Evolutionary conservation across 64 coral and sea anemone genomes (phyloP), one percentile per base, ranked within the genome.

Genomic region (Catalaphyllia jardinei): DNA sequence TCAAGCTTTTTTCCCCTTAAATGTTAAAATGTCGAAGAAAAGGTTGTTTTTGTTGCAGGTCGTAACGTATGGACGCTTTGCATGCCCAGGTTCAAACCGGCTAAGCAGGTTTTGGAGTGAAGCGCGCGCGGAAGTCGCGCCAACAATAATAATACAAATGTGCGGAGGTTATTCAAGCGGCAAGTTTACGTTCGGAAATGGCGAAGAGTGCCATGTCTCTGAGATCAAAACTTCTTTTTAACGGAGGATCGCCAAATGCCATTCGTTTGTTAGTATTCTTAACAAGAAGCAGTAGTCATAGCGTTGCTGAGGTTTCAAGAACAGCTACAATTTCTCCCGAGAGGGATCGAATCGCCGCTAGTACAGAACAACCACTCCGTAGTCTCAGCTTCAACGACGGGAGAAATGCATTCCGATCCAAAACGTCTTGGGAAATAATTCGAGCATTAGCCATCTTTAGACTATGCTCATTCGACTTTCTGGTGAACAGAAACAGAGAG

Each of bases 401-500:
- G 3, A 88, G 62, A 62, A 83, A 83, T 85, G 85, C 97, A 10
- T 99, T 90, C 77, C 76, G 79, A 71, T 93, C 93, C 16, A 99
- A 99, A 94, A 99, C 97, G 22, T 91, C 90, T 59, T 92, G 90
- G 82, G 94, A 99, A 75, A 92, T 99, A 52, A 22, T 88, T 50
- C 90, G 97, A 59, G 93, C 97, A 8, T 72, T 99, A 49, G 65
- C 91, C 61, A 91, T 99, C n/a, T 99, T 99, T 75, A 95, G 82
- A 89, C 72, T 95, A 24, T 99, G 97, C 76, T 95, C 97, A 6
- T 54, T 95, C 22, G 86, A 91, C 69, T 73, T 95, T 88, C 86
- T 99, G 12, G 97, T 99, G 4, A 92, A 95, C 62, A 92, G 82
- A 85, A 99, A 99, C 57, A 82, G 74, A 89, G 67, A 99, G 97